Evolutionary conservation across 1,140 invertebrate genomes (phyloP), one percentile per base, ranked within the genome.

Genomic region (Drosophila tsacasi): DNA sequence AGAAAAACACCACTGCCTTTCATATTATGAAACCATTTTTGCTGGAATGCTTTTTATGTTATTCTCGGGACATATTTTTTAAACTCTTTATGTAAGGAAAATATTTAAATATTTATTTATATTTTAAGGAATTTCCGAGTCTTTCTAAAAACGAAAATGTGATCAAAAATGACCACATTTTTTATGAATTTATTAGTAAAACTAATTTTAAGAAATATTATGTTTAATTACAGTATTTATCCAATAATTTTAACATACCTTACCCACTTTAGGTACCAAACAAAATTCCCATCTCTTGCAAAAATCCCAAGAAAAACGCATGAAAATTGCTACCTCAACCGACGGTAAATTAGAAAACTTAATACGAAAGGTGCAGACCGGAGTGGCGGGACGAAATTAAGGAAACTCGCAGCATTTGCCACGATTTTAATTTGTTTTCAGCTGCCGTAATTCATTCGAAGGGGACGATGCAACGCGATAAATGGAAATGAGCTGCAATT

Each of bases 341-440:
- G 67, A 54, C 67, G 67, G 66, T 81, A 84, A 84, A 81, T 84
- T 81, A 84, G 68, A 84, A 81, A 83, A 63, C 64, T 78, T 86
- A 86, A 85, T 86, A 79, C 69, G 37, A 62, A 74, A 30, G 55
- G 32, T 60, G 35, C 21, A 13, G 37, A 73, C 12, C 15, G 27
- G 15, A 6, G 32, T 30, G 32, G 17, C 10, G 25, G 27, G 23
- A 13, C 35, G n/a, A n/a, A 69, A 57, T 71, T 68, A 71, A 47
- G 55, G 35, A 42, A 37, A 47, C 40, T 76, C 30, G 17, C 69
- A 78, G 58, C 75, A 79, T 77, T 86, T 87, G 83, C 76, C 83
- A 86, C 67, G 85, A 78, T 83, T 87, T 87, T 87, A 89, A 87
- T 87, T 87, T 89, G 83, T 67, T 83, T 89, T 71, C 72, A 67